A percentile compares a stretch with the other conserved stretches of the same genome.
Evolutionary conservation across 2,113 vertebrate genomes (phyloP).

Genomic region (Chauna torquata): DNA sequence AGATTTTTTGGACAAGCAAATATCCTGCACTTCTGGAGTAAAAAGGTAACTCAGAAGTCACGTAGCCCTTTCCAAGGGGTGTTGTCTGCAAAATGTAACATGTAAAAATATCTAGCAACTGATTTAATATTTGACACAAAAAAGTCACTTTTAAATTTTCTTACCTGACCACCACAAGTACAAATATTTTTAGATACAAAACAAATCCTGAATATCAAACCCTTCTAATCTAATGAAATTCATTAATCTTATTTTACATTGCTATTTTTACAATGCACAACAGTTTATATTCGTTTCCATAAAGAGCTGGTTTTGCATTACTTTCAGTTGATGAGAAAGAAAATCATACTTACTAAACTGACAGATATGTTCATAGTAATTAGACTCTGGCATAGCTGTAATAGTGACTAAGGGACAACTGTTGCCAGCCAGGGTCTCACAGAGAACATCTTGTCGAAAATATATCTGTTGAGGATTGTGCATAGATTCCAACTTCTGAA

Average conservation of each 20-base stretch:
- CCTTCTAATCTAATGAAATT: background rate
- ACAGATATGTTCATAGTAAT: slow-evolving; percentile 89
- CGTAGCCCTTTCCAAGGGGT: background rate
- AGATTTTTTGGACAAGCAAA: background rate
- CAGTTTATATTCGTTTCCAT: background rate
- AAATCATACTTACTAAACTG: slow-evolving; percentile 90
- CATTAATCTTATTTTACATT: background rate
- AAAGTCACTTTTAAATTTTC: background rate
- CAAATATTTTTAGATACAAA: background rate
- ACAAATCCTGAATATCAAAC: background rate
- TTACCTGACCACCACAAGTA: background rate
- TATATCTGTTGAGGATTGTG: slow-evolving; percentile 91
- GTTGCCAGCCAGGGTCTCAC: slow-evolving; percentile 92
- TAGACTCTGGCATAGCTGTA: slow-evolving; percentile 95
- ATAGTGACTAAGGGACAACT: slow-evolving; percentile 94
- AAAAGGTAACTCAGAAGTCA: background rate
- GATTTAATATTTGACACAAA: background rate
- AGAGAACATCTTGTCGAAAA: slow-evolving; percentile 90
- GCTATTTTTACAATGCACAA: background rate
- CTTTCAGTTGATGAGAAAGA: background rate
- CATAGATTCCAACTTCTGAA: slow-evolving; percentile 89
- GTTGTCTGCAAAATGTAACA: background rate
- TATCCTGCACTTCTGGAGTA: background rate
- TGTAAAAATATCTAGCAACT: background rate
- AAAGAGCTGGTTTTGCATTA: background rate